phyloP scores from a whole-genome alignment of 2,113 vertebrate species.

The Excalfactoria chinensis region DNA sequence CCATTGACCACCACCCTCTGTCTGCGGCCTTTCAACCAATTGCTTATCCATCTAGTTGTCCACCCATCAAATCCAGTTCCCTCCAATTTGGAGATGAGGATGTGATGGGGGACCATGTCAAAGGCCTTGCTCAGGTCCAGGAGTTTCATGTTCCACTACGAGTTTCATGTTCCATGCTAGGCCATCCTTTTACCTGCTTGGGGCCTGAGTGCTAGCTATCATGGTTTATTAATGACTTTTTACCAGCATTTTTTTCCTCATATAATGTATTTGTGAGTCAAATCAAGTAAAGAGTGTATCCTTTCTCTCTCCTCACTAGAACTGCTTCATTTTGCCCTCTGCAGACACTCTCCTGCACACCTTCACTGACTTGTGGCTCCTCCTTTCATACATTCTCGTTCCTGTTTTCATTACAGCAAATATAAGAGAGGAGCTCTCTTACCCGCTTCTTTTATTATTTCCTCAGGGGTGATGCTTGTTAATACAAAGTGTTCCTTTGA shows the following conservation, averaged over 20 bases:
- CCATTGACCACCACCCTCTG: too few species aligned
- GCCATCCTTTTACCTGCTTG: background rate
- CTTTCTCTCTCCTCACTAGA: background rate
- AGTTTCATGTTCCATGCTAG: background rate
- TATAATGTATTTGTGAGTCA: conserved; percentile 6
- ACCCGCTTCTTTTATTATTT: background rate
- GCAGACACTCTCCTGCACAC: background rate
- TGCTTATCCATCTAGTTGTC: too few species aligned
- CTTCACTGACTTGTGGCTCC: background rate
- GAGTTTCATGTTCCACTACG: too few species aligned
- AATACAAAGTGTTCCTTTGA: background rate
- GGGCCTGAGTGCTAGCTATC: background rate
- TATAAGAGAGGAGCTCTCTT: background rate
- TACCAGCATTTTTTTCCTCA: background rate
- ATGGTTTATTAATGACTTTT: conserved; percentile 33
- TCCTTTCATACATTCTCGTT: background rate
- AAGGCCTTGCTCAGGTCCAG: too few species aligned
- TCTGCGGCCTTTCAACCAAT: too few species aligned
- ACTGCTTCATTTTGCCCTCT: background rate
- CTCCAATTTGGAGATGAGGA: too few species aligned
- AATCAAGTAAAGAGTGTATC: background rate
- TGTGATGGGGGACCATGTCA: too few species aligned
- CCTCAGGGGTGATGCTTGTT: conserved; percentile 7
- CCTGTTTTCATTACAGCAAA: background rate
- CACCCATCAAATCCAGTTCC: too few species aligned